Evolutionary conservation across 2,888 invertebrate species (phyloP), one percentile per base, ranked within the genome.

Genomic region (Leucozona laternaria): DNA sequence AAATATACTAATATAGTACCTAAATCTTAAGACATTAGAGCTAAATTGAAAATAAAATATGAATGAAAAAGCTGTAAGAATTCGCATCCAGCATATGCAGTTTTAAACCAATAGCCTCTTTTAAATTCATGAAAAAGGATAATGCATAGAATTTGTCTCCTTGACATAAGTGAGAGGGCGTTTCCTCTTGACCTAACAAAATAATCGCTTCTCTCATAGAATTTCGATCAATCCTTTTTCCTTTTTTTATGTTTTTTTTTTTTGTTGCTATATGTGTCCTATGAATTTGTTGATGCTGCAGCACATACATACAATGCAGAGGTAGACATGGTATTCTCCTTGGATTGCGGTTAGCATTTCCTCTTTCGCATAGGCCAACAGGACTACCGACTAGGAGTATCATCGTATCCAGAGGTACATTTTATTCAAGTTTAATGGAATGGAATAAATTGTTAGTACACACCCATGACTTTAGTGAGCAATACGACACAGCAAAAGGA

Each of bases 371-470:
- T 31, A 68, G 53, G 37, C 68, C 53, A 68, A 28, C 15, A 15
- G 15, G 37, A 37, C 50, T 50, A 25, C 20, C 20, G 4, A 37
- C 60, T 53, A 60, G 37, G 15, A 60, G 34, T 22, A 37, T 60
- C 60, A 22, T 34, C 22, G 20, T 48, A 48, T 66, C 20, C 31
- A 17, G 13, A 28, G 17, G 10, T 28, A 66, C 50, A 34, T 68
- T 68, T 37, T 53, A 77, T 80, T 85, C 76, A 80, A 57, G 77
- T 85, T 77, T 48, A 85, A 85, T 85, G 84, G 72, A 76, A 71
- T 66, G 80, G 80, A 85, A 85, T 80, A 80, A 80, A 85, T 77
- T 85, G 76, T 80, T 68, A 77, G 71, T 80, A 80, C 66, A 77
- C 80, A 85, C 72, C 66, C 77, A 68, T 80, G 84, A 80, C 22